Evolutionary conservation across 2,888 invertebrate species (phyloP), one percentile per base, ranked within the genome.

Genomic region (Volucella inflata): DNA sequence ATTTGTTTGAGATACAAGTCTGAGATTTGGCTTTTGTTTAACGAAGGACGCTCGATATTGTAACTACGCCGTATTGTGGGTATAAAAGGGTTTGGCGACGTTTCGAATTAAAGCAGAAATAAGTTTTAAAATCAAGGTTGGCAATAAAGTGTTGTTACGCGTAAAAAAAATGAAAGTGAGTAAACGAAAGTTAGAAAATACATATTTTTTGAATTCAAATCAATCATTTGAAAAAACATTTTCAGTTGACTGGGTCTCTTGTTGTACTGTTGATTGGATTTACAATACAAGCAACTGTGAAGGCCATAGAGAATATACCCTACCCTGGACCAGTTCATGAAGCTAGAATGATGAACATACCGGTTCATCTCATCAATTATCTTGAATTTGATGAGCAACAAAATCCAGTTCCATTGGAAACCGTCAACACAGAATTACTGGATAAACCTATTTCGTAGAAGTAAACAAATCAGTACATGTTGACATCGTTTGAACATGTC

Each of bases 311-410:
- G n/a, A 14, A 48, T 0, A n/a, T 68, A 38, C 77, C 77, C 0
- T 77, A 77, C 50, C 77, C 77, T 48, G 77, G 70, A 48, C 70
- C 77, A 70, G 62, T 70, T 46, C 70, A 70, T 55, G 53, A 62
- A 62, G 62, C 77, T 14, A 60, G 77, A 68, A 53, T 70, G 36
- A 77, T 77, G 77, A 70, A 77, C 17, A 70, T 77, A 70, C 77
- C 77, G 42, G 77, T 77, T 70, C 70, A 77, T 48, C 53, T 42
- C 2, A 62, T 48, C 53, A 62, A 70, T 30, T 60, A 70, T 21
- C 2, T 16, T 10, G 59, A 57, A 21, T 65, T 65, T 17, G 30
- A n/a, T 46, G 68, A 53, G 38, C 48, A 48, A 9, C 57, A 36
- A 62, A 46, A 53, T 68, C 60, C 62, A 77, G 62, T 77, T 48